A percentile compares a stretch with the other conserved stretches of the same genome.
phyloP scores from a whole-genome alignment of 2,113 vertebrate genomes.

The Myrmecobius fasciatus region DNA sequence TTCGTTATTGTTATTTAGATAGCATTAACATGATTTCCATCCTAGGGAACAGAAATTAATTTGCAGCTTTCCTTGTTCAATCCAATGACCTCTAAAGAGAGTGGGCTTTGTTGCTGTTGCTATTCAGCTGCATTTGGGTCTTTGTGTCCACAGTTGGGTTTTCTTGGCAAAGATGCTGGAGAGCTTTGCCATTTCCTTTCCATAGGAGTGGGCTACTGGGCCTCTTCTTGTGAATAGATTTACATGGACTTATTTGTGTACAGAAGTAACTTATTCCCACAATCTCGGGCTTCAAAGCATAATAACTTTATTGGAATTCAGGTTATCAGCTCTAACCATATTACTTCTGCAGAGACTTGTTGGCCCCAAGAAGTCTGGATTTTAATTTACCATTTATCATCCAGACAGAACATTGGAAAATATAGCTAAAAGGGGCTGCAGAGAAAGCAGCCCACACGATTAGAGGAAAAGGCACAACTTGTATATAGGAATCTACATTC shows the following conservation, averaged over 20 bases:
- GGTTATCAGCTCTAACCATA: constrained; percentile 22
- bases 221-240: constrained; percentile 32
- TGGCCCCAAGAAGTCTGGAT: neutral
- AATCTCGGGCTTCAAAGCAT: constrained; percentile 39
- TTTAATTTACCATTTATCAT: neutral
- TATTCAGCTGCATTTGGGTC: neutral
- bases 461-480: constrained; percentile 10
- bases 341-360: constrained; percentile 5
- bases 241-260: constrained; percentile 50
- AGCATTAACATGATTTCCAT: constrained; percentile 52
- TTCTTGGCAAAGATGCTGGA: neutral
- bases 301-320: constrained; percentile 35
- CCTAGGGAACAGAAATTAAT: constrained; percentile 50
- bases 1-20: neutral
- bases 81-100: constrained; percentile 56
- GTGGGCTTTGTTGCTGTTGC: neutral
- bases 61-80: constrained; percentile 55
- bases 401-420: neutral
- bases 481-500: neutral
- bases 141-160: neutral
- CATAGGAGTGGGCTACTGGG: constrained; percentile 5
- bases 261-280: constrained; percentile 31
- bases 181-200: neutral
- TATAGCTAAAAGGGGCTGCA: neutral
- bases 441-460: neutral